Conservation (phyloP, 2,113 vertebrate species). For the Eptatretus burgeri region DNA sequence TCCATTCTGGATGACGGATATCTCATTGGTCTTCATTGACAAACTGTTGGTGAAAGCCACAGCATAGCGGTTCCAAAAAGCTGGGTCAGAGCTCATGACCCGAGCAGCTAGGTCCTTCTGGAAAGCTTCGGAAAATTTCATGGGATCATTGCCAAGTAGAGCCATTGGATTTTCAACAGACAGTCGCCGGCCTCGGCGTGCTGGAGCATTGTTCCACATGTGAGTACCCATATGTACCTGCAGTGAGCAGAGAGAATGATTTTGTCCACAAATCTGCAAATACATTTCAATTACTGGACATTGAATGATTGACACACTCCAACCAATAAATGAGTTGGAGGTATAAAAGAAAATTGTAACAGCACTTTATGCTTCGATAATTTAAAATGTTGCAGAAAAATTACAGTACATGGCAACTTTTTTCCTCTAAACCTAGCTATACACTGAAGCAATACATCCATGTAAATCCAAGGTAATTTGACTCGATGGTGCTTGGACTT, state of each 20-base stretch:
- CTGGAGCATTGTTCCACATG: constrained; percentile 97
- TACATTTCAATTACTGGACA: too few relatives aligned
- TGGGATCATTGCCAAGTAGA: constrained; percentile 55
- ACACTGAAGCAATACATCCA: too few relatives aligned
- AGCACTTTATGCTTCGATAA: too few relatives aligned
- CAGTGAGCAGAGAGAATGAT: neutral
- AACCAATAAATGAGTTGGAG: too few relatives aligned
- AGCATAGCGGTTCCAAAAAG: constrained; percentile 92
- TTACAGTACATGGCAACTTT: too few relatives aligned
- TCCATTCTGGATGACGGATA: constrained; percentile 96
- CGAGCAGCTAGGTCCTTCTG: constrained; percentile 85
- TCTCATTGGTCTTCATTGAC: constrained; percentile 98
- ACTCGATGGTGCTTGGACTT: too few relatives aligned
- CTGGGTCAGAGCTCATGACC: constrained; percentile 82
- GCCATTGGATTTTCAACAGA: constrained; percentile 96
- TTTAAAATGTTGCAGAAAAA: too few relatives aligned
- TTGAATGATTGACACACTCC: too few relatives aligned
- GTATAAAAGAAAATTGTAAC: too few relatives aligned
- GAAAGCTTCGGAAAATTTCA: constrained; percentile 97
- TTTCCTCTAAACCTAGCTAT: too few relatives aligned
- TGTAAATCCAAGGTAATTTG: too few relatives aligned
- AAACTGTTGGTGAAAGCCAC: constrained; percentile 83
- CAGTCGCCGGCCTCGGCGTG: constrained; percentile 64
- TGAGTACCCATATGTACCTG: constrained; percentile 99
- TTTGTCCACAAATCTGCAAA: too few relatives aligned